phyloP scores from a whole-genome alignment of 2,888 invertebrate species.

The Furcula furcula region DNA sequence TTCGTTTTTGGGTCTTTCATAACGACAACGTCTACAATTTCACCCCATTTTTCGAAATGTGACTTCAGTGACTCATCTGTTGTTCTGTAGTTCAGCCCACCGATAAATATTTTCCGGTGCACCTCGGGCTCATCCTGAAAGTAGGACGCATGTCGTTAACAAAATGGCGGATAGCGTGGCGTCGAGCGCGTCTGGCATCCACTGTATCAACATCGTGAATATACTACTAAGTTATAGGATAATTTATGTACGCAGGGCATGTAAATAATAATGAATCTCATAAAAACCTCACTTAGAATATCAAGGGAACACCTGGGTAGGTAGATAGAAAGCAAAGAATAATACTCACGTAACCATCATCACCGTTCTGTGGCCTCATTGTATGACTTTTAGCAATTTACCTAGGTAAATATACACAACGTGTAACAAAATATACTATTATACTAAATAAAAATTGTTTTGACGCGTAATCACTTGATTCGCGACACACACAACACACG shows the following conservation, averaged over 20 bases:
- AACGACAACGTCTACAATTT: constrained; percentile 97
- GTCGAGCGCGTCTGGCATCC: constrained; percentile 12
- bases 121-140: constrained; percentile 89
- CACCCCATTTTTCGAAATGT: constrained; percentile 99
- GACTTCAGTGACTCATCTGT: constrained; percentile 95
- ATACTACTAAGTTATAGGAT: no score
- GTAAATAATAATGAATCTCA: no score
- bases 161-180: constrained; percentile 68
- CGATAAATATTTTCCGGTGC: constrained; percentile 96
- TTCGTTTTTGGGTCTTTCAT: constrained; percentile 98
- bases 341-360: constrained; percentile 73
- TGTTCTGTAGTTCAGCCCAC: constrained; percentile 96
- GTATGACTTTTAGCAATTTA: constrained; percentile 12
- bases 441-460: no score
- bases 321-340: background rate
- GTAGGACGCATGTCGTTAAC: constrained; percentile 56
- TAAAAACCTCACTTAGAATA: no score
- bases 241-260: no score
- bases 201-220: no score
- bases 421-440: background rate
- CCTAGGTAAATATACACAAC: constrained; percentile 1
- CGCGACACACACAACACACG: constrained; percentile 21
- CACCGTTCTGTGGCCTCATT: constrained; percentile 76
- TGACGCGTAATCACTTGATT: background rate
- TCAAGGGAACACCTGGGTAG: no score